phyloP scores from a whole-genome alignment of 1,140 invertebrate species.

The Acyrthosiphon pisum region DNA sequence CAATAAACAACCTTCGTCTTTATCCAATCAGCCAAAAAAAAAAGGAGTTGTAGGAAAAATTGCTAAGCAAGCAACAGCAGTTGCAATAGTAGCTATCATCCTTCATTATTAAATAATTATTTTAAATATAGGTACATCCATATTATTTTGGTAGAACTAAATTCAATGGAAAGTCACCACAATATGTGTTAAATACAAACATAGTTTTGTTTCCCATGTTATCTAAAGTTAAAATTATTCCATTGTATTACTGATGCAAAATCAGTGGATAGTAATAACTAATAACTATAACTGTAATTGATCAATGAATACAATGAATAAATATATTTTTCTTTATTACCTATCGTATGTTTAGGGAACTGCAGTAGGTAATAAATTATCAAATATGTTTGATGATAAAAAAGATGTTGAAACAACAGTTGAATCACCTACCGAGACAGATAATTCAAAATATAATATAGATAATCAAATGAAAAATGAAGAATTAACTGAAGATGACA shows the following conservation, averaged over 20 bases:
- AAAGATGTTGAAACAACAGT: not conserved
- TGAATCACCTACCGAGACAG: not conserved
- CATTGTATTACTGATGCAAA: not conserved
- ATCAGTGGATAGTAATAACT: not conserved
- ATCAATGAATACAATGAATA: not conserved
- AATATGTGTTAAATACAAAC: too few relatives aligned
- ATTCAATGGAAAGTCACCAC: not conserved
- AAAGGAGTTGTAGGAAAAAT: not conserved
- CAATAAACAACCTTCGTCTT: too few relatives aligned
- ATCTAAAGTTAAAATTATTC: not conserved
- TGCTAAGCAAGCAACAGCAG: not conserved
- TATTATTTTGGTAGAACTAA: not conserved
- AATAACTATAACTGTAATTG: too few relatives aligned
- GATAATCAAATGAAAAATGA: not conserved
- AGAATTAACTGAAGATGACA: not conserved
- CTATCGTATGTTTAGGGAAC: not conserved
- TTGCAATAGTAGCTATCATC: not conserved
- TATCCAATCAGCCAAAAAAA: not conserved
- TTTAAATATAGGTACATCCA: not conserved
- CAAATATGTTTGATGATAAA: not conserved
- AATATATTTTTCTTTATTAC: not conserved
- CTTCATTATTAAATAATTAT: too few relatives aligned
- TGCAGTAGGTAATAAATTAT: not conserved
- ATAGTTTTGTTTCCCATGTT: not conserved
- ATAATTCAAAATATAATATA: not conserved